A percentile compares a stretch with the other conserved stretches of the same genome.
Conservation (phyloP, 2,113 vertebrate genomes). For the Indicator maculatus region DNA sequence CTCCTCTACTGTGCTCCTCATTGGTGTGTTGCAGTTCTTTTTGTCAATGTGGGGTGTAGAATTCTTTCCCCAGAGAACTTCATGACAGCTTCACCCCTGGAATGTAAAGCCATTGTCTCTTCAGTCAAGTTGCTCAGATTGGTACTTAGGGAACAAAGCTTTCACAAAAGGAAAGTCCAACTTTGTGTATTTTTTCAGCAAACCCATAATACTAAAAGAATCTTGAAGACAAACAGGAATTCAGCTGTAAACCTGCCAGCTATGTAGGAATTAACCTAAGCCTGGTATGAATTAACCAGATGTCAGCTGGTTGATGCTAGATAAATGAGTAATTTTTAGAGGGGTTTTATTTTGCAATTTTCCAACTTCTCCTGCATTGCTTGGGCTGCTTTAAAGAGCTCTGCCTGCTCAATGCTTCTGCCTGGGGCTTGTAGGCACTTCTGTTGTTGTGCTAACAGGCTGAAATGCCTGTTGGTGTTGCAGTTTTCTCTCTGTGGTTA, state of each 20-base stretch:
- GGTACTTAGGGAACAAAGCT: not conserved
- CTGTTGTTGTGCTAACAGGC: not conserved
- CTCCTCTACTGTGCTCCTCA: not conserved
- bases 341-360: constrained; percentile 40
- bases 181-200: constrained; percentile 47
- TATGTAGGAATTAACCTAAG: constrained; percentile 48
- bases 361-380: not conserved
- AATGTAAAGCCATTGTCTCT: not conserved
- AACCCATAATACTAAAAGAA: constrained; percentile 56
- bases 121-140: not conserved
- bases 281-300: constrained; percentile 56
- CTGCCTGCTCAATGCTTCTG: not conserved
- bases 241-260: constrained; percentile 37
- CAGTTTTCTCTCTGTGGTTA: not conserved
- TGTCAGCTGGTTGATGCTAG: constrained; percentile 44
- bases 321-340: constrained; percentile 63
- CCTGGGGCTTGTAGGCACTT: not conserved
- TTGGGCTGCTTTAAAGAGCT: not conserved
- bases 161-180: constrained; percentile 9
- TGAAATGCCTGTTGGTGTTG: not conserved
- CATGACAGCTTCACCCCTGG: not conserved
- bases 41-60: not conserved
- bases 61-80: constrained; percentile 12
- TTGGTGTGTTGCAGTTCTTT: not conserved
- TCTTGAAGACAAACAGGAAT: constrained; percentile 58